phyloP scores from a whole-genome alignment of 2,888 invertebrate species.

The Fragum sueziense region DNA sequence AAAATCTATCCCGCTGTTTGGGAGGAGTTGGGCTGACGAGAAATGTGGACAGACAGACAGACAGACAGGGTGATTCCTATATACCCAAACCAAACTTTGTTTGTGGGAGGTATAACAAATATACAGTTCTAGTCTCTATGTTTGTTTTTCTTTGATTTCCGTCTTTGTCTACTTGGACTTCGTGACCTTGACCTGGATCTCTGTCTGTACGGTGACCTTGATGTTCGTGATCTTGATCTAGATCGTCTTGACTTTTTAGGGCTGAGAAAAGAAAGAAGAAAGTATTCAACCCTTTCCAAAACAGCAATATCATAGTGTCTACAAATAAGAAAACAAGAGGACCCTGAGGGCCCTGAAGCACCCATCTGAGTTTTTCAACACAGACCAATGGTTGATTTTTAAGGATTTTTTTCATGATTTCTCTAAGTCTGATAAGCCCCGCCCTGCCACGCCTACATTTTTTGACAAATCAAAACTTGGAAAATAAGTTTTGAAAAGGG shows the following conservation, averaged over 20 bases:
- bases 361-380: no score
- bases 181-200: constrained; percentile 57
- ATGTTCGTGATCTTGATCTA: constrained; percentile 56
- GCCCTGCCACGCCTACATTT: no score
- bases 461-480: no score
- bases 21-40: no score
- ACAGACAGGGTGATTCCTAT: background rate
- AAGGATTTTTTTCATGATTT: no score
- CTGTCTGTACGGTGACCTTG: constrained; percentile 53
- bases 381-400: no score
- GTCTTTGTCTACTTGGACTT: constrained; percentile 46
- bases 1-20: no score
- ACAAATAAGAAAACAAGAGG: background rate
- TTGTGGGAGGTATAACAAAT: background rate
- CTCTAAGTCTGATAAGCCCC: no score
- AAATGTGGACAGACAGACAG: background rate
- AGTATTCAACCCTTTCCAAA: background rate
- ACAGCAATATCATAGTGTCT: background rate
- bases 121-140: constrained; percentile 38
- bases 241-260: constrained; percentile 56
- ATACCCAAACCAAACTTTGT: background rate
- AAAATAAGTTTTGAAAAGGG: no score
- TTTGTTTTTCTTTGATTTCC: constrained; percentile 60
- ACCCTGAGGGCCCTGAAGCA: background rate
- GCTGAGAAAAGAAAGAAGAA: constrained; percentile 32